phyloP scores from a whole-genome alignment of 2,113 vertebrate genomes.

The Sorex araneus region DNA sequence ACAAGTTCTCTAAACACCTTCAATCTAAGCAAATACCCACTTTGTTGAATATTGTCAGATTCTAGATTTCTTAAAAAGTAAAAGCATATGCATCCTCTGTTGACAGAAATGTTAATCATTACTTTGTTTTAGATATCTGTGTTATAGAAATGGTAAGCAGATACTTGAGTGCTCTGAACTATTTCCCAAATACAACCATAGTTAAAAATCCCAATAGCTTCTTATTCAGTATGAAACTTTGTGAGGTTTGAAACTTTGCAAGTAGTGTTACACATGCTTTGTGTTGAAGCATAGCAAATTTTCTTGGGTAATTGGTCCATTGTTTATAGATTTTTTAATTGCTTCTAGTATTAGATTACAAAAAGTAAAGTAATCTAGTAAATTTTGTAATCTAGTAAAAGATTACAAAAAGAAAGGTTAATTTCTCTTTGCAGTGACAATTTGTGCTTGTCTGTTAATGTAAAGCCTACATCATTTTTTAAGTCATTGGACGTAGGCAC shows the following conservation, averaged over 20 bases:
- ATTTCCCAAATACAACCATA: slow-evolving; percentile 19
- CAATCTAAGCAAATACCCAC: background rate
- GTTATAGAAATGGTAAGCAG: slow-evolving; percentile 21
- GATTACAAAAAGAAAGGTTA: no score
- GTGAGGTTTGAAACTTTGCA: slow-evolving; percentile 37
- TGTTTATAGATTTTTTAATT: slow-evolving; percentile 58
- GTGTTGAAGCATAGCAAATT: background rate
- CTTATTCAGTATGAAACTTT: background rate
- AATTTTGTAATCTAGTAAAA: no score
- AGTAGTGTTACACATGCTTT: slow-evolving; percentile 5
- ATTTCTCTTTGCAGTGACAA: background rate
- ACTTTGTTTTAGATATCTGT: slow-evolving; percentile 31
- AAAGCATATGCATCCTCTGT: background rate
- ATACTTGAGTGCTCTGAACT: background rate
- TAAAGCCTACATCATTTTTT: slow-evolving; percentile 54
- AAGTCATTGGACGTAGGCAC: background rate
- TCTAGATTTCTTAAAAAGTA: background rate
- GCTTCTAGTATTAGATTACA: slow-evolving; percentile 43
- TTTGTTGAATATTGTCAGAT: slow-evolving; percentile 30
- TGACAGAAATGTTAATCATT: background rate
- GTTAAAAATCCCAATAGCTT: slow-evolving; percentile 23
- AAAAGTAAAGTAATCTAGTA: background rate
- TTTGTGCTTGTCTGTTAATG: slow-evolving; percentile 39
- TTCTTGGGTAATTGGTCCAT: background rate
- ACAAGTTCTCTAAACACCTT: background rate